Percentiles rank a stretch among this genome's conserved stretches.
Evolutionary conservation across 2,888 invertebrate species (phyloP).

Genomic region (Plebejus melissa): DNA sequence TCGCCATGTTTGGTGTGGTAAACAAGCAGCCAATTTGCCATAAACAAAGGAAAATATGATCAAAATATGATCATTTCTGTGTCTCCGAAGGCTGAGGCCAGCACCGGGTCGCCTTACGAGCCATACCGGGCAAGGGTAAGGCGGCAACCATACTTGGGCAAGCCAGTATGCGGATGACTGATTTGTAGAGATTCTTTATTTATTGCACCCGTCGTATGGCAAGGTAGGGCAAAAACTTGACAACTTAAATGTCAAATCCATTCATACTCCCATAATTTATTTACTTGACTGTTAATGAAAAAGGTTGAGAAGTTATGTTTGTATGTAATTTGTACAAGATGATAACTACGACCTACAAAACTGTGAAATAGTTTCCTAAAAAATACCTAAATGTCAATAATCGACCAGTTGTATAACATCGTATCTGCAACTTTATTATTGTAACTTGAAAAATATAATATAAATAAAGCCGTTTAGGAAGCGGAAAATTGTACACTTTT

Average conservation of each 20-base stretch:
- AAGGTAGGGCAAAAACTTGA: constrained; percentile 14
- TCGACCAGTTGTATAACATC: not conserved
- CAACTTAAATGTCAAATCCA: not conserved
- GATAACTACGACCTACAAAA: no score
- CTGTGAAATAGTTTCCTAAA: no score
- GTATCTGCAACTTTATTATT: not conserved
- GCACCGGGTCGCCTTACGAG: constrained; percentile 59
- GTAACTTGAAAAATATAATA: not conserved
- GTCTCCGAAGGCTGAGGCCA: constrained; percentile 47
- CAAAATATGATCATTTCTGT: constrained; percentile 41
- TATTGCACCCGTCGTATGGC: not conserved
- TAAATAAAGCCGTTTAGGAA: not conserved
- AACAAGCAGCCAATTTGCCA: not conserved
- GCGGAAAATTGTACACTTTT: not conserved
- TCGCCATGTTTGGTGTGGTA: not conserved
- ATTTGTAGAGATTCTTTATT: constrained; percentile 25
- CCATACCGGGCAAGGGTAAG: constrained; percentile 61
- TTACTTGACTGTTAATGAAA: not conserved
- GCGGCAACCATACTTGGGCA: constrained; percentile 51
- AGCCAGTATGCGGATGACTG: constrained; percentile 34
- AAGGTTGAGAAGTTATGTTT: not conserved
- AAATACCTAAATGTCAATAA: no score
- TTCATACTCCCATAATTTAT: not conserved
- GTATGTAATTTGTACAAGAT: no score
- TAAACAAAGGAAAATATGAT: constrained; percentile 34